Evolutionary conservation across 2,797 vertebrate genomes (phyloP), one percentile per base, ranked within the genome.

Genomic region (Mus minutoides): DNA sequence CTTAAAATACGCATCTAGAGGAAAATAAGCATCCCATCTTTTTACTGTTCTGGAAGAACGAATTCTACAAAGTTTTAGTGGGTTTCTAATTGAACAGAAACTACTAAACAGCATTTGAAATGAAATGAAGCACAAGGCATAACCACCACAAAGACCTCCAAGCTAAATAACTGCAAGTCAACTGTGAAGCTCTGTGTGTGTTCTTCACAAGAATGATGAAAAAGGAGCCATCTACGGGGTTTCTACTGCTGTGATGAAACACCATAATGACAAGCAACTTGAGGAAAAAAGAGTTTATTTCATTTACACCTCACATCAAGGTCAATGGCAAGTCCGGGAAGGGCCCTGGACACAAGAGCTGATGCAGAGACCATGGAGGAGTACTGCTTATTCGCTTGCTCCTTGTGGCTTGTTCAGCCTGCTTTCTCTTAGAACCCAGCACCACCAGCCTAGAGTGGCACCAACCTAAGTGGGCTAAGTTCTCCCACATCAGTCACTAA

Each of bases 61-160:
- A 69, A 88, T 83, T 91, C 95, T 91, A 64, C 69, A 91, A 96
- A 92, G 92, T 16, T 46, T 73, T 52, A 84, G 80, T 69, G 60
- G 37, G 88, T 83, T 69, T 78, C 14, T 92, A 49, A 88, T 79
- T 71, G 91, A 92, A 73, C 78, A 88, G n/a, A 75, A 95, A 95
- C n/a, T 64, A 82, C 56, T 88, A 31, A 62, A 40, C 52, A 94
- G 67, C 46, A 91, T 82, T 92, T 90, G 26, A 40, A 94, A 71
- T 10, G 94, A 85, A 84, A 60, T 19, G 76, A 62, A 62, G 40
- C 79, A 3, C 19, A 60, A 86, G n/a, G n/a, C 19, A 80, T 9
- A 77, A 46, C 31, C 21, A 73, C 37, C 52, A 11, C 46, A 75
- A 56, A 94, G 80, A 4, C 40, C 34, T 79, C 43, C 12, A 64